These are phyloP conservation scores for Anoplophora glabripennis DNA, from an alignment of 1,140 invertebrate species.

Conservation along the genomic window DNA sequence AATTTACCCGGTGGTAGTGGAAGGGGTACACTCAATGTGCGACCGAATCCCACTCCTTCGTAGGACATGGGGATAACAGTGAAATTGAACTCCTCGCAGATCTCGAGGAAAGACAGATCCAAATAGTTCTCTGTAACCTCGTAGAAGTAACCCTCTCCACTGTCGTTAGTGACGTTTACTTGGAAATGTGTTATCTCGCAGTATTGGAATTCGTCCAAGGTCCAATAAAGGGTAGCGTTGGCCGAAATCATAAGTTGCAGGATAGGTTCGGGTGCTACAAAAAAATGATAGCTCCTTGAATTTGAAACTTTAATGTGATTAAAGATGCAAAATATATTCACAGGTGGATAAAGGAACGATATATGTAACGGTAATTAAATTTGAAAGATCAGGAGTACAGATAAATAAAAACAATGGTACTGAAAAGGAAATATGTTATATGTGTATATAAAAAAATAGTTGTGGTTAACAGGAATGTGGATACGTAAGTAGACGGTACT, in stretches of 20 bases:
- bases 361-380: too few species aligned
- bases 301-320: neutral
- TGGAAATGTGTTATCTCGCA: neutral
- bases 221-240: conserved; percentile 1
- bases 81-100: conserved; percentile 12
- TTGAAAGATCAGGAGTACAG: too few species aligned
- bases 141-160: neutral
- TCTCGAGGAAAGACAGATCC: neutral
- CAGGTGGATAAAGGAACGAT: too few species aligned
- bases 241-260: neutral
- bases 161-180: neutral
- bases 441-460: too few species aligned
- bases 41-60: too few species aligned
- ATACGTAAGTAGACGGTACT: too few species aligned
- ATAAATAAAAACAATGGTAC: too few species aligned
- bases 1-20: too few species aligned
- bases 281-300: neutral
- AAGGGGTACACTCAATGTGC: too few species aligned
- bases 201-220: neutral
- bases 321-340: too few species aligned
- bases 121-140: neutral
- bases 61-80: neutral
- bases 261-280: conserved; percentile 11
- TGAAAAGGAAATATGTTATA: too few species aligned
- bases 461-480: too few species aligned